A percentile compares a stretch with the other conserved stretches of the same genome.
phyloP scores from a whole-genome alignment of 2,113 vertebrate species.

The Tichodroma muraria region DNA sequence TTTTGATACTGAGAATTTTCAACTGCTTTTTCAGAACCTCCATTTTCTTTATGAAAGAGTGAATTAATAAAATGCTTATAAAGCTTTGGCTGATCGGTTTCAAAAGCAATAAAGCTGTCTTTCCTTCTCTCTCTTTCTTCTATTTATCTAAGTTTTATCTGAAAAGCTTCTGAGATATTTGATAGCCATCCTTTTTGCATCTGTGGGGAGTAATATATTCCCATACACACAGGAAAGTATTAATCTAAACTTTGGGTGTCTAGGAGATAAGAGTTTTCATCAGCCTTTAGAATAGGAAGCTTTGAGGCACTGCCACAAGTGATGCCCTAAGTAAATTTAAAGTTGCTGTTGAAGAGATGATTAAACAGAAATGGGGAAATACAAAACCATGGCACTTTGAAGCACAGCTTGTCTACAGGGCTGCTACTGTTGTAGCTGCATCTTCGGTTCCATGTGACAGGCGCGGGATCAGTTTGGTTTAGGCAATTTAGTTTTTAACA shows the following conservation, averaged over 20 bases:
- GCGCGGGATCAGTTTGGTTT: background rate
- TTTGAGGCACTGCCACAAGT: background rate
- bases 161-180: background rate
- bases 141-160: background rate
- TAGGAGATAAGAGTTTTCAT: background rate
- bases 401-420: background rate
- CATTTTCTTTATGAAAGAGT: background rate
- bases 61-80: background rate
- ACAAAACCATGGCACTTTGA: background rate
- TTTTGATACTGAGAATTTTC: background rate
- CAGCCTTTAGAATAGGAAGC: background rate
- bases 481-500: background rate
- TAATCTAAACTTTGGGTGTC: background rate
- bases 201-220: background rate
- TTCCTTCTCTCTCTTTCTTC: background rate
- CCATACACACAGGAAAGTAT: background rate
- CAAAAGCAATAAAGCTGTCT: background rate
- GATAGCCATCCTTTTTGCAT: background rate
- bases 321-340: background rate
- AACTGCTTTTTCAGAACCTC: background rate
- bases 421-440: background rate
- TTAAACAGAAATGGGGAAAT: background rate
- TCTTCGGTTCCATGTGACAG: background rate
- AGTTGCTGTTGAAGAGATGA: background rate
- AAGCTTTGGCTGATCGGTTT: background rate